Percentiles rank a stretch among this genome's conserved stretches.
Evolutionary conservation across 2,797 vertebrate species (phyloP).

Genomic region (Spheniscus humboldti): DNA sequence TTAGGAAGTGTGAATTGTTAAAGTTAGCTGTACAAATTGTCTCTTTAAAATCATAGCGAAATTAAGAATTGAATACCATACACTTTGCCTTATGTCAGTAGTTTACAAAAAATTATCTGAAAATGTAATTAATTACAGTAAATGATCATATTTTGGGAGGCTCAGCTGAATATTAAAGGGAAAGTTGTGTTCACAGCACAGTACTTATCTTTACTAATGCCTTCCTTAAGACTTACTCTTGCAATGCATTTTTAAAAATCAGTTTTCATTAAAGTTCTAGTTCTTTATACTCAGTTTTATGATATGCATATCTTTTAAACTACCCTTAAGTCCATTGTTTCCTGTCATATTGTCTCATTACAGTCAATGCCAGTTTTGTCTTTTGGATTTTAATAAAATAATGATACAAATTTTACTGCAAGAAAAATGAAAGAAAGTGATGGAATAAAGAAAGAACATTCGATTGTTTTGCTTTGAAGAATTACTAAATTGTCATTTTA

Average conservation of each 20-base stretch:
- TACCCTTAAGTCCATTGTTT: neutral
- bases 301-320: neutral
- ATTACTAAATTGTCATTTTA: neutral
- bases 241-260: neutral
- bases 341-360: neutral
- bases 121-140: neutral
- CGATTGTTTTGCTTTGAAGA: neutral
- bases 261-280: neutral
- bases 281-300: neutral
- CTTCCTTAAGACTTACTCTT: neutral
- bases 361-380: neutral
- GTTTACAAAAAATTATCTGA: neutral
- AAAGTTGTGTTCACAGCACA: neutral
- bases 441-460: neutral
- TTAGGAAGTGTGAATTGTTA: neutral
- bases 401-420: neutral
- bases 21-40: neutral
- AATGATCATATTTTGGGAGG: neutral
- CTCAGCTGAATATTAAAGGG: neutral
- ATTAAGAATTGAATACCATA: neutral
- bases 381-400: neutral
- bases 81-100: neutral
- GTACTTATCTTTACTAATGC: neutral
- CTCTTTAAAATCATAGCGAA: neutral
- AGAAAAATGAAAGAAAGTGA: neutral